These are phyloP conservation scores for Bubalus kerabau DNA, from an alignment of 2,113 vertebrate genomes.

Conservation along the genomic window DNA sequence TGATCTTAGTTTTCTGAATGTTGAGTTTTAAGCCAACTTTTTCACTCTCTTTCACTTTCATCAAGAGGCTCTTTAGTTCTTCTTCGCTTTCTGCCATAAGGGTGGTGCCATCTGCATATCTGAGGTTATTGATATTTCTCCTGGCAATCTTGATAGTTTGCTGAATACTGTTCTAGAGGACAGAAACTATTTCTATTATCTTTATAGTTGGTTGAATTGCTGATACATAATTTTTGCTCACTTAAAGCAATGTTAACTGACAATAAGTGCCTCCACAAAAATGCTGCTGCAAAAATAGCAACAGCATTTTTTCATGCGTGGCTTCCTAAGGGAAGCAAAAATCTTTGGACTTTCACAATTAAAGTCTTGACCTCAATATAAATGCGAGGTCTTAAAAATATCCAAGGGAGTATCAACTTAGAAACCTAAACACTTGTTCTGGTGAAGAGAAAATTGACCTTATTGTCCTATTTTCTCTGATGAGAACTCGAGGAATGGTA, in stretches of 20 bases:
- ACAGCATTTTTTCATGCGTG: not conserved
- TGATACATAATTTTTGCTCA: not conserved
- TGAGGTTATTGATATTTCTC: not conserved
- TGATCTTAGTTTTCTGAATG: not conserved
- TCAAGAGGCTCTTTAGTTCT: not conserved
- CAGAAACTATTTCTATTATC: not conserved
- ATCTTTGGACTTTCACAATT: not conserved
- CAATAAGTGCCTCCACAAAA: not conserved
- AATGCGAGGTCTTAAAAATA: slow-evolving; percentile 1
- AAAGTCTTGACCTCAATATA: not conserved
- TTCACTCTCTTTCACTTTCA: not conserved
- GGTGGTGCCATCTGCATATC: not conserved
- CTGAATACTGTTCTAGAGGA: not conserved
- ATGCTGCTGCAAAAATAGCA: not conserved
- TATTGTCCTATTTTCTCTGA: slow-evolving; percentile 1
- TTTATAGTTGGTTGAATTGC: not conserved
- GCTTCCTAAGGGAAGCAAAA: slow-evolving; percentile 11
- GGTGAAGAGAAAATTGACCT: not conserved
- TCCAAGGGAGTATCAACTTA: not conserved
- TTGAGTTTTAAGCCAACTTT: not conserved
- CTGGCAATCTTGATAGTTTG: not conserved
- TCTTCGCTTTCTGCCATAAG: not conserved
- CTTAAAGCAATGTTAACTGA: not conserved
- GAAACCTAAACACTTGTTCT: not conserved
- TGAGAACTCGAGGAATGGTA: not conserved